Base-by-base conservation (phyloP, 2,797 vertebrate species). In the Carduelis carduelis region DNA sequence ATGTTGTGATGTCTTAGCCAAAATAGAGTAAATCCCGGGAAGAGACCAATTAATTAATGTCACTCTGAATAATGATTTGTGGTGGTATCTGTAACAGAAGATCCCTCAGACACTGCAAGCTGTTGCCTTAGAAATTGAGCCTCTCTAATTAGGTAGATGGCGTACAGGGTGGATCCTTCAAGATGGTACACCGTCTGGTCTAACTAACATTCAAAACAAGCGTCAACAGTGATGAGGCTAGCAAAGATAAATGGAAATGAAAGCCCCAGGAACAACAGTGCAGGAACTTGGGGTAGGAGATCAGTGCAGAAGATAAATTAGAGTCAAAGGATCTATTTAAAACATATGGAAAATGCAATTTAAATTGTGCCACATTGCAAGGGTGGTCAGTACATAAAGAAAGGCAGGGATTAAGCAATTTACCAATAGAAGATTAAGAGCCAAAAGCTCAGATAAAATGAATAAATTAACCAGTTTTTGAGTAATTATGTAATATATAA, bases 41-140 rank as follows among this genome's bases (percentile, higher is more conserved):
- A 95, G 74, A 93, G 75, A 92, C 83, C 94, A 95, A 96, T 96
- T 97, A 95, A 96, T 96, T 97, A 97, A 90, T 76, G 87, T 90
- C 95, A 96, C 70, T 96, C 88, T 96, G 87, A 95, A 91, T 95
- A 91, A 96, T 86, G 87, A 97, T 95, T 97, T 97, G 87, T 91
- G 77, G 83, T 93, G 72, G 60, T 97, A 83, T 93, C 64, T 92
- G 86, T 74, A 95, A 85, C 74, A 95, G 94, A 96, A 96, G 91
- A 97, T 97, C 83, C 72, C 83, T 94, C 77, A 92, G 95, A 97
- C 88, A 84, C 53, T 61, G 53, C 97, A 97, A 97, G 95, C 94
- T 97, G 96, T 96, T 97, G 72, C 75, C 69, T 96, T 68, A 93
- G 86, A 87, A 93, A 92, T 59, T 69, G 64, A 96, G 55, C 68